These are phyloP conservation scores for Hybos culiciformis DNA, from an alignment of 2,888 invertebrate genomes.

Conservation along the genomic window DNA sequence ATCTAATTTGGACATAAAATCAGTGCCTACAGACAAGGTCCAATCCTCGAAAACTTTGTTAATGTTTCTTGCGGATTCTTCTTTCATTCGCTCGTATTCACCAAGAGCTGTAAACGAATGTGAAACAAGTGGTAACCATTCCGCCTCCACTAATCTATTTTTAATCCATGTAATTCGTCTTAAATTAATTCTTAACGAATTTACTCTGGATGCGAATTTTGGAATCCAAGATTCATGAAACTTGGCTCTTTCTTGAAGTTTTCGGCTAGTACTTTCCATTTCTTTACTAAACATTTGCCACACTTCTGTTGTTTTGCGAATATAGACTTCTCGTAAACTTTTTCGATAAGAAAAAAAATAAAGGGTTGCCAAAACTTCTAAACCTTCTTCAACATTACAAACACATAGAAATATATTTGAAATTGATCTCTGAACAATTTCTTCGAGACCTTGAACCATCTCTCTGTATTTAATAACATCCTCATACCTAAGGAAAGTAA, in stretches of 20 bases:
- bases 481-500: constrained; percentile 18
- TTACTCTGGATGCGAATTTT: constrained; percentile 56
- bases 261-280: constrained; percentile 57
- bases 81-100: constrained; percentile 18
- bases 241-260: constrained; percentile 46
- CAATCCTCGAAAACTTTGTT: constrained; percentile 42
- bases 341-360: constrained; percentile 65
- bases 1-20: constrained; percentile 46
- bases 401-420: constrained; percentile 64
- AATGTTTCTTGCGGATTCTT: constrained; percentile 33
- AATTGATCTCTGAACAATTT: constrained; percentile 71
- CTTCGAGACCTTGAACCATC: constrained; percentile 44
- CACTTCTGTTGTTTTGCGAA: constrained; percentile 50
- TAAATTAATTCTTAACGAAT: constrained; percentile 52
- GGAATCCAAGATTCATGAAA: constrained; percentile 54
- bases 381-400: constrained; percentile 66
- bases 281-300: constrained; percentile 65
- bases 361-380: constrained; percentile 62
- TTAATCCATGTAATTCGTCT: constrained; percentile 46
- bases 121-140: constrained; percentile 64
- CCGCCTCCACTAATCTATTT: constrained; percentile 54
- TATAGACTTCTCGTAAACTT: constrained; percentile 53
- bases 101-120: constrained; percentile 53
- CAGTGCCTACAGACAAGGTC: constrained; percentile 45
- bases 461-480: constrained; percentile 35